phyloP scores from a whole-genome alignment of 2,888 invertebrate genomes.

The Diloba caeruleocephala region DNA sequence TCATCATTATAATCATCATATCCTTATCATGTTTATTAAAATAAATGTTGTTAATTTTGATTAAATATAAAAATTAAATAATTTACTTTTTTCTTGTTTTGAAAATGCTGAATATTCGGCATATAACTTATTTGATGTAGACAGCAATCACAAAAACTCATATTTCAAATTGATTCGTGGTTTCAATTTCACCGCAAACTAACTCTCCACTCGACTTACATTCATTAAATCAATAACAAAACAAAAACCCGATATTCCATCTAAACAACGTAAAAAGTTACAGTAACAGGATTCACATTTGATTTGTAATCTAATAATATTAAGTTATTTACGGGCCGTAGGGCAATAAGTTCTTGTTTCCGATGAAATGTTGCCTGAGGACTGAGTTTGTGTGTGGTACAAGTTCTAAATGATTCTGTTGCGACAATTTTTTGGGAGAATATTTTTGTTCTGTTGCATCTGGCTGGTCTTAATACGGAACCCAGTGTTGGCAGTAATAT shows the following conservation, averaged over 20 bases:
- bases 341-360: constrained; percentile 83
- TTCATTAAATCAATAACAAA: constrained; percentile 28
- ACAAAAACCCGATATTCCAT: constrained; percentile 28
- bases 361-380: constrained; percentile 80
- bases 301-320: constrained; percentile 84
- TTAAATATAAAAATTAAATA: no score
- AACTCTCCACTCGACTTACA: constrained; percentile 3
- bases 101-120: no score
- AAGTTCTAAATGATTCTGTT: constrained; percentile 43
- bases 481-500: no score
- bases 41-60: no score
- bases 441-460: not conserved
- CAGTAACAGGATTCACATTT: constrained; percentile 70
- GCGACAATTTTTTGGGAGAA: not conserved
- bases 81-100: no score
- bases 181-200: constrained; percentile 2
- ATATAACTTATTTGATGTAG: no score
- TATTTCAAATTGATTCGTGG: constrained; percentile 4
- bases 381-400: constrained; percentile 51
- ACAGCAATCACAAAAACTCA: not conserved
- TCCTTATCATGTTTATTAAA: no score
- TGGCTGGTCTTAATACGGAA: no score
- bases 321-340: constrained; percentile 79
- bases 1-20: no score
- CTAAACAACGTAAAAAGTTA: constrained; percentile 37